These are phyloP conservation scores for Dicyrtomina minuta DNA, from an alignment of 2,888 invertebrate species.

Conservation along the genomic window DNA sequence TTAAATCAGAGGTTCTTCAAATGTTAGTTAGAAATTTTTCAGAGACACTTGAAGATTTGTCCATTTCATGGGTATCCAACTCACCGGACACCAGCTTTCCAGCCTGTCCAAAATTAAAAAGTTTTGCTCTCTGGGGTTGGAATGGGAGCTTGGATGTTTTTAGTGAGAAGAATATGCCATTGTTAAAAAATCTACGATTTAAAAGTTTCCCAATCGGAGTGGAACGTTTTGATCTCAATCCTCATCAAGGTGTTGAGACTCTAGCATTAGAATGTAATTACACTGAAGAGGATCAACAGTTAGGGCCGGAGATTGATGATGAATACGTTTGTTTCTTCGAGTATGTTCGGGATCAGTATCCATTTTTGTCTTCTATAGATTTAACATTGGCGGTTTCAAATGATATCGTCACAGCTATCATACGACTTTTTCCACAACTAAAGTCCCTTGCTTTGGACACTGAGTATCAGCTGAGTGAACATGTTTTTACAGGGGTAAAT, in stretches of 20 bases:
- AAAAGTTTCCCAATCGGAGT: not conserved
- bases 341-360: not conserved
- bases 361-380: not conserved
- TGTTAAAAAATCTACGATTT: not conserved
- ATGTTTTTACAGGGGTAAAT: not conserved
- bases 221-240: not conserved
- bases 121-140: not conserved
- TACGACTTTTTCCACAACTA: not conserved
- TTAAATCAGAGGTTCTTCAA: not conserved
- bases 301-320: not conserved
- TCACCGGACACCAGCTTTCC: not conserved
- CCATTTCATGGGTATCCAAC: not conserved
- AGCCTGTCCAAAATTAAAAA: not conserved
- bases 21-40: not conserved
- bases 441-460: not conserved
- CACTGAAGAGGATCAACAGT: not conserved
- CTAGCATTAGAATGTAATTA: not conserved
- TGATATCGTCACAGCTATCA: not conserved
- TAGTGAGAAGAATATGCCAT: not conserved
- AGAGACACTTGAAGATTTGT: not conserved
- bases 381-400: not conserved
- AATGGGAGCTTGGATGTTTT: constrained; percentile 3
- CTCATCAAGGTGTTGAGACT: not conserved
- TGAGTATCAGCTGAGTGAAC: not conserved
- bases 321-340: not conserved